Evolutionary conservation across 2,888 invertebrate species (phyloP), one percentile per base, ranked within the genome.

Genomic region (Pilophorus perplexus): DNA sequence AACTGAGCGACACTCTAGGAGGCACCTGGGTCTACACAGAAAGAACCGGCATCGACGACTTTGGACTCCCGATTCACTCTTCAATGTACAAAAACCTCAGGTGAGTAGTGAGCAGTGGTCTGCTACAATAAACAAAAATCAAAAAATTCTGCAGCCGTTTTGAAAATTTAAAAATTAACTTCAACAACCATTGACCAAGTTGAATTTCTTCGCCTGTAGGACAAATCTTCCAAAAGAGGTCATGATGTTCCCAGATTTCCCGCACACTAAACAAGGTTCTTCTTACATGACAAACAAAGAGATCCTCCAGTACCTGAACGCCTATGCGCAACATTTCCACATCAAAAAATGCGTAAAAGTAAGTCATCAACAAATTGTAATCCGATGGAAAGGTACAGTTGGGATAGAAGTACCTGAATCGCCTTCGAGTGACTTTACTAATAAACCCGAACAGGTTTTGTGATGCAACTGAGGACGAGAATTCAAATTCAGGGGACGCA

Each of bases 151-250:
- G n/a, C n/a, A n/a, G n/a, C n/a, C n/a, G n/a, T n/a, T n/a, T n/a
- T n/a, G n/a, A n/a, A n/a, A n/a, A n/a, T n/a, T n/a, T n/a, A n/a
- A n/a, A n/a, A n/a, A n/a, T n/a, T n/a, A n/a, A n/a, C n/a, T n/a
- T n/a, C n/a, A n/a, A n/a, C n/a, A n/a, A n/a, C n/a, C n/a, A n/a
- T n/a, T n/a, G n/a, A n/a, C n/a, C n/a, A n/a, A n/a, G n/a, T n/a
- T n/a, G n/a, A n/a, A n/a, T n/a, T n/a, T n/a, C n/a, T n/a, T n/a
- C n/a, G n/a, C n/a, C n/a, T 52, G 38, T 80, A 94, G 94, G 74
- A 93, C 94, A 0, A 95, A 95, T 78, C 81, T 95, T 6, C 95
- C 95, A 0, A 94, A 93, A 75, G 93, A 96, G 80, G 84, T 91
- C 2, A 95, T 96, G 95, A 90, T 89, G 0, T 94, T 85, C 76